A percentile compares a stretch with the other conserved stretches of the same genome.
These are phyloP conservation scores for Mizuhopecten yessoensis DNA, from an alignment of 1,140 invertebrate species.

Conservation along the genomic window DNA sequence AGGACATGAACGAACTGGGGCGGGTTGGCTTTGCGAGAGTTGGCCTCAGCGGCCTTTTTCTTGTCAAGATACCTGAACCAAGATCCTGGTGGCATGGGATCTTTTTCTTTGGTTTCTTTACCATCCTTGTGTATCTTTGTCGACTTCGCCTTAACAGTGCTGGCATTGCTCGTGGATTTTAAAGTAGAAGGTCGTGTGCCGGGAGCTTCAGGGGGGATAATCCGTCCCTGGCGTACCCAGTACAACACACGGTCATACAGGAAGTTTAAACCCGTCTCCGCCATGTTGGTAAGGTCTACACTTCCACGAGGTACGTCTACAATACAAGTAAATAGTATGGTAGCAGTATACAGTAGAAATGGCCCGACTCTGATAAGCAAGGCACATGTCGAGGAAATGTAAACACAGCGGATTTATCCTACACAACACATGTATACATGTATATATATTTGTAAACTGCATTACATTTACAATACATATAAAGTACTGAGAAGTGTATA, in stretches of 20 bases:
- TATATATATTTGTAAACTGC: too few relatives aligned
- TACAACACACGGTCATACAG: constrained; percentile 67
- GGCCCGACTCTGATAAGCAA: too few relatives aligned
- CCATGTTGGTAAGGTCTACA: constrained; percentile 59
- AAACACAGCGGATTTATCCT: too few relatives aligned
- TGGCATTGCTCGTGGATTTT: background rate
- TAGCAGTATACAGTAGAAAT: too few relatives aligned
- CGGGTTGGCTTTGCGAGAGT: constrained; percentile 51
- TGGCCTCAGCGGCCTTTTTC: constrained; percentile 52
- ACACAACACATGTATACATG: too few relatives aligned
- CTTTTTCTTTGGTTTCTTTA: constrained; percentile 36
- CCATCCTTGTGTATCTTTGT: background rate
- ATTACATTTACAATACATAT: too few relatives aligned
- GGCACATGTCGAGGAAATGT: too few relatives aligned
- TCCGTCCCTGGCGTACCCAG: constrained; percentile 68
- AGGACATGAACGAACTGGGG: constrained; percentile 56
- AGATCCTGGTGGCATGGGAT: constrained; percentile 48
- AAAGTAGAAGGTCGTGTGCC: constrained; percentile 38
- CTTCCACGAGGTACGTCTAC: background rate
- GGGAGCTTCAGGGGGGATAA: constrained; percentile 64
- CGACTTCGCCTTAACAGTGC: background rate
- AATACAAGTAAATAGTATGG: background rate
- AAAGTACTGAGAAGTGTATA: too few relatives aligned
- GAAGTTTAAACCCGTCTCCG: constrained; percentile 70
- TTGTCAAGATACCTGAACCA: constrained; percentile 62